Conservation (phyloP, 2,888 invertebrate genomes). For the Lasiommata megera region DNA sequence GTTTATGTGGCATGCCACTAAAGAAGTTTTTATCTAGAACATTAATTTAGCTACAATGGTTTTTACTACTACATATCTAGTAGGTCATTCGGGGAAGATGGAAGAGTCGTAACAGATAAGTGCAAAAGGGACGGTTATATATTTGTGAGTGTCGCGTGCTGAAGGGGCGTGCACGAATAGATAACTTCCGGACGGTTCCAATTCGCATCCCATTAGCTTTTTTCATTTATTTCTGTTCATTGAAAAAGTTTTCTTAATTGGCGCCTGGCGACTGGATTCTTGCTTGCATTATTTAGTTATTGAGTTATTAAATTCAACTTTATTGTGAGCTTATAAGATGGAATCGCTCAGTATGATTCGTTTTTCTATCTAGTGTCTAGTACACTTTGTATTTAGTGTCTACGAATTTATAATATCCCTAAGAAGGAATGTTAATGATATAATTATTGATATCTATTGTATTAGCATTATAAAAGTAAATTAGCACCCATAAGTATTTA, state of each 20-base stretch:
- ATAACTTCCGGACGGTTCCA: constrained; percentile 52
- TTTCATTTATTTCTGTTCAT: constrained; percentile 40
- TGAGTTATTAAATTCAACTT: constrained; percentile 39
- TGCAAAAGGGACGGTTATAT: constrained; percentile 45
- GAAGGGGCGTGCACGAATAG: constrained; percentile 71
- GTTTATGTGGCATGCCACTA: constrained; percentile 5
- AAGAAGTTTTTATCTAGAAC: constrained; percentile 12
- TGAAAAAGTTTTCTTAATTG: constrained; percentile 52
- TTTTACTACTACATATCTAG: constrained; percentile 14
- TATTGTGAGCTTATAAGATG: constrained; percentile 22
- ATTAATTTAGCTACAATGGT: neutral
- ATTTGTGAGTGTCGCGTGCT: constrained; percentile 39
- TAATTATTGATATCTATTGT: neutral
- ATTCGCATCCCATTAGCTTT: constrained; percentile 55
- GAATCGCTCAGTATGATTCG: neutral
- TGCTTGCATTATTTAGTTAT: constrained; percentile 32
- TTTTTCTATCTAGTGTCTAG: neutral
- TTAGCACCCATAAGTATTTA: constrained; percentile 4
- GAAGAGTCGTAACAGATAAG: constrained; percentile 25
- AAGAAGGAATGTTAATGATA: neutral
- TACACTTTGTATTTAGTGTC: neutral
- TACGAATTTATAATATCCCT: neutral
- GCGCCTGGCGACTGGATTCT: constrained; percentile 37
- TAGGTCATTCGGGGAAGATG: constrained; percentile 8
- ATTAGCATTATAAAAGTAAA: neutral